These are phyloP conservation scores for Trichechus manatus DNA, from an alignment of 2,113 vertebrate genomes.

Conservation along the genomic window DNA sequence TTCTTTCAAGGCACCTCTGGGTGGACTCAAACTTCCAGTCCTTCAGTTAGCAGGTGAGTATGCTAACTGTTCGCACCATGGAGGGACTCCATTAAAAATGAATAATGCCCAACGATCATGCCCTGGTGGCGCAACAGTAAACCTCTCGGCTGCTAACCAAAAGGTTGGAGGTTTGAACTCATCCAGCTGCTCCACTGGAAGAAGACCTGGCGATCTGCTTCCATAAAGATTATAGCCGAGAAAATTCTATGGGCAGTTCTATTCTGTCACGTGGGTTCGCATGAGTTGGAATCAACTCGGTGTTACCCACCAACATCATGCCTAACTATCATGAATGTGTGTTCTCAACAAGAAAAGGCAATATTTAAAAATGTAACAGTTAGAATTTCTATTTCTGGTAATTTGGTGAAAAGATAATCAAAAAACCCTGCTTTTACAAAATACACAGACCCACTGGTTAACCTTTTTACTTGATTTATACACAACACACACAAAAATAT, in stretches of 20 bases:
- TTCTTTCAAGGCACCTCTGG: neutral
- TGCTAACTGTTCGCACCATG: neutral
- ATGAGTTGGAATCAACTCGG: neutral
- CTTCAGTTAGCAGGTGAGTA: neutral
- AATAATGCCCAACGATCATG: constrained; percentile 41
- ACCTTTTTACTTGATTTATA: constrained; percentile 44
- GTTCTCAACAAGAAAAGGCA: neutral
- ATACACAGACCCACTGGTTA: constrained; percentile 9
- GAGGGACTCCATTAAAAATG: neutral
- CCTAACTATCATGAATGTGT: neutral
- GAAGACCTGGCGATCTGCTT: neutral
- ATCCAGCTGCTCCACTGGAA: neutral
- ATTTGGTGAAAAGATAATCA: constrained; percentile 50
- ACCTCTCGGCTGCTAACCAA: neutral
- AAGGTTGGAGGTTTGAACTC: neutral
- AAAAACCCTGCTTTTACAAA: constrained; percentile 48
- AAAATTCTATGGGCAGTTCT: neutral
- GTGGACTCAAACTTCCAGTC: neutral
- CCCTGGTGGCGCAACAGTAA: neutral
- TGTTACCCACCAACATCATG: neutral
- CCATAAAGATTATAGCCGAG: neutral
- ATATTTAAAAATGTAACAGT: constrained; percentile 23
- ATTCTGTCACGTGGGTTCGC: neutral
- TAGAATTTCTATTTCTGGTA: neutral
- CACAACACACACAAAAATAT: constrained; percentile 6